Evolutionary conservation across 2,797 vertebrate species (phyloP).

Genomic region (Gambelia wislizenii): DNA sequence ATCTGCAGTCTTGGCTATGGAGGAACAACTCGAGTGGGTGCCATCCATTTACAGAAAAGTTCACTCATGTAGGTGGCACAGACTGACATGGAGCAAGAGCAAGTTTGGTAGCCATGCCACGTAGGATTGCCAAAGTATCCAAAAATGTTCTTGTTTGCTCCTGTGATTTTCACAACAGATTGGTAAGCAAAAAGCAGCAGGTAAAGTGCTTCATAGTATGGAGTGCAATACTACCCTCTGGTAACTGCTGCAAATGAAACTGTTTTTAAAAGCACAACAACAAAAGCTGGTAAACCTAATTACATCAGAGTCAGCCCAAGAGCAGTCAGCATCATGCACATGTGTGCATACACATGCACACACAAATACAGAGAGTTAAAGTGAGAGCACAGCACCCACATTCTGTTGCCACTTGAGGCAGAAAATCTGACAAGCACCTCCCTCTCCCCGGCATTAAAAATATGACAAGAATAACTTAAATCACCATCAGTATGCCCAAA

Average conservation of each 20-base stretch:
- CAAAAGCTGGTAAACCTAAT: background rate
- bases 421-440: background rate
- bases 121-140: background rate
- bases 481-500: background rate
- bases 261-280: background rate
- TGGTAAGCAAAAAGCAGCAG: background rate
- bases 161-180: background rate
- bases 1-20: background rate
- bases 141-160: background rate
- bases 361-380: background rate
- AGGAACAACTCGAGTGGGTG: rapidly evolving
- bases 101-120: background rate
- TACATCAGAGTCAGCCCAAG: background rate
- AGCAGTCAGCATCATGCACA: background rate
- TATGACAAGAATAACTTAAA: background rate
- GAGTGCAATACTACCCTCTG: background rate
- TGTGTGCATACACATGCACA: background rate
- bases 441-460: background rate
- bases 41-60: background rate
- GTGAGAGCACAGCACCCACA: background rate
- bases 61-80: background rate
- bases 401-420: background rate
- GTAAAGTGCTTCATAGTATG: no score
- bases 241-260: background rate
- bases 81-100: background rate